Conservation (phyloP, 2,888 invertebrate species). For the Myopa testacea region DNA sequence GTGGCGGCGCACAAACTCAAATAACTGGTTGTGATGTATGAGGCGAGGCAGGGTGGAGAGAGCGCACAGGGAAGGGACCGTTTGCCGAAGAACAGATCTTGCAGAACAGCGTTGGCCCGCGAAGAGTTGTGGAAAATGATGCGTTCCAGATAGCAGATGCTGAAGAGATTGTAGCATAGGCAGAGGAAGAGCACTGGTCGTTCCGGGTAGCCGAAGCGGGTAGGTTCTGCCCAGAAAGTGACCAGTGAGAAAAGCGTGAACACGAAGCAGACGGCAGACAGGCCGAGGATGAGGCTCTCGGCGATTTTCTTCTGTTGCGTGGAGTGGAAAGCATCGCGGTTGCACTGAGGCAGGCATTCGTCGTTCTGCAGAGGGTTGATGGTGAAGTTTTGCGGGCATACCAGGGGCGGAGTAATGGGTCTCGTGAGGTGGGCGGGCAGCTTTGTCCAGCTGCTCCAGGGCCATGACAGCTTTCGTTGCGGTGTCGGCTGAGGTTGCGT, state of each 20-base stretch:
- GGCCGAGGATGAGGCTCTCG: conserved; percentile 80
- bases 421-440: conserved; percentile 56
- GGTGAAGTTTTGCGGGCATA: conserved; percentile 75
- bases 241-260: conserved; percentile 86
- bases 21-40: conserved; percentile 82
- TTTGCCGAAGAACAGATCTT: conserved; percentile 64
- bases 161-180: conserved; percentile 85
- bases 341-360: conserved; percentile 74
- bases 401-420: conserved; percentile 50
- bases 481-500: neutral
- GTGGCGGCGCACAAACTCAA: conserved; percentile 83
- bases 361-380: conserved; percentile 69
- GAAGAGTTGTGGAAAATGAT: conserved; percentile 71
- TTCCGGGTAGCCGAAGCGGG: conserved; percentile 92
- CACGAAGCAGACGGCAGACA: conserved; percentile 82
- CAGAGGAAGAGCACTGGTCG: conserved; percentile 91
- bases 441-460: conserved; percentile 62
- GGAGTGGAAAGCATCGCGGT: conserved; percentile 77
- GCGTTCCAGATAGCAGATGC: conserved; percentile 79
- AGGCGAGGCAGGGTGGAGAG: conserved; percentile 76
- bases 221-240: conserved; percentile 90
- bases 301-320: conserved; percentile 77
- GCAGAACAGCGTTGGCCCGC: conserved; percentile 57
- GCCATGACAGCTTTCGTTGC: conserved; percentile 59
- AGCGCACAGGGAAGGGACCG: conserved; percentile 66